phyloP scores from a whole-genome alignment of 2,113 vertebrate species.

The Cervus canadensis region DNA sequence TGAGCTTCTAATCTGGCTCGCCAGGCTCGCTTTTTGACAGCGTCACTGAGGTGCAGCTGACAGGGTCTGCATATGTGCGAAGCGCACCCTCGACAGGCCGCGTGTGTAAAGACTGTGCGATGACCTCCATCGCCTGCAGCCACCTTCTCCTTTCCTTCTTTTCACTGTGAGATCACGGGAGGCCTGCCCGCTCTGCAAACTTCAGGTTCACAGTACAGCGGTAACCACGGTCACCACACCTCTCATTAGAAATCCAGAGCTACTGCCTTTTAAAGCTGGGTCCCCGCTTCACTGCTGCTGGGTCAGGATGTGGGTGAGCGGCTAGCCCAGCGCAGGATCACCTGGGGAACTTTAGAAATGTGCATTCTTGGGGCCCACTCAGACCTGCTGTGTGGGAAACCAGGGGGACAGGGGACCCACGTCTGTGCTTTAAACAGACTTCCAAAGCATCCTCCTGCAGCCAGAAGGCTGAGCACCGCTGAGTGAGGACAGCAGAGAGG shows the following conservation, averaged over 20 bases:
- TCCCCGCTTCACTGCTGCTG: neutral
- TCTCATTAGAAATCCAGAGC: neutral
- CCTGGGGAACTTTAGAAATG: neutral
- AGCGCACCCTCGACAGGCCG: neutral
- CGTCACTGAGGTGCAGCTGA: neutral
- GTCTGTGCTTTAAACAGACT: neutral
- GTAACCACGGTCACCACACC: rapidly evolving
- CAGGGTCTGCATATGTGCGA: neutral
- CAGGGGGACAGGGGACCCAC: neutral
- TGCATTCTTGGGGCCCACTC: neutral
- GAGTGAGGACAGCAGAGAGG: neutral
- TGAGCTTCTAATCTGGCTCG: neutral
- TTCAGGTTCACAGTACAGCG: neutral
- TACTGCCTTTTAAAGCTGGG: neutral
- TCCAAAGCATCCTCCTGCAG: neutral
- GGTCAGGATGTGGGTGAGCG: neutral
- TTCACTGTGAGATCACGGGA: neutral
- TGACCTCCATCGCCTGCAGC: neutral
- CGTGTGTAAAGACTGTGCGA: neutral
- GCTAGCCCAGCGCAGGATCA: neutral
- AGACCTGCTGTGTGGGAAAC: neutral
- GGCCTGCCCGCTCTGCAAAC: neutral
- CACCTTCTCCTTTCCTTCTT: neutral
- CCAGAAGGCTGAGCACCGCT: neutral
- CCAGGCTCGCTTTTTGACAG: neutral